Percentiles rank a stretch among this genome's conserved stretches.
Evolutionary conservation across 2,113 vertebrate species (phyloP).

Genomic region (Scatophagus argus): DNA sequence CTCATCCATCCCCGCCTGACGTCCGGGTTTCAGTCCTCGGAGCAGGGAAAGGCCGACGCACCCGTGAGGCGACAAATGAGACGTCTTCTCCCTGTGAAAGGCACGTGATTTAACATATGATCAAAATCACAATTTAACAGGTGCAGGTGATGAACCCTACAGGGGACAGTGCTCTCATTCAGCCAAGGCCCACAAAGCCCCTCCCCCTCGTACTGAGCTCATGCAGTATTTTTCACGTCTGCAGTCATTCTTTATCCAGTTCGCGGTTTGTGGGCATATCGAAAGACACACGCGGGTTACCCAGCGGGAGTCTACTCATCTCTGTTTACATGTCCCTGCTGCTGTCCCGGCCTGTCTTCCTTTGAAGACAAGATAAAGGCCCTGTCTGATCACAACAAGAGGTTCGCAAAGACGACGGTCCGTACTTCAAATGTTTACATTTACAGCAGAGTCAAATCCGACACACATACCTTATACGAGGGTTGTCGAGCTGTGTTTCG

Average conservation of each 20-base stretch:
- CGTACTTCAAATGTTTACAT: slow-evolving; percentile 22
- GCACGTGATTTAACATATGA: too few species aligned
- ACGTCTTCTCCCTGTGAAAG: slow-evolving; percentile 19
- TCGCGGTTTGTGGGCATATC: accelerated
- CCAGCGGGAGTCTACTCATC: accelerated
- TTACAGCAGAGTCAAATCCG: background rate
- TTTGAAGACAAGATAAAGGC: slow-evolving; percentile 54
- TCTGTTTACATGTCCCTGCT: background rate
- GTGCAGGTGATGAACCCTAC: background rate
- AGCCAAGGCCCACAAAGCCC: slow-evolving; percentile 43
- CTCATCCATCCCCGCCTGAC: slow-evolving; percentile 38
- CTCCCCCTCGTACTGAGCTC: slow-evolving; percentile 46
- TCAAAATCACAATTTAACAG: background rate
- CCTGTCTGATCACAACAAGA: slow-evolving; percentile 40
- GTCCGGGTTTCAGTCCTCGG: background rate
- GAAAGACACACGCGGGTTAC: accelerated
- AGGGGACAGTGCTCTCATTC: slow-evolving; percentile 2
- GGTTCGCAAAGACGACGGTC: slow-evolving; percentile 43
- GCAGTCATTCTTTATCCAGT: accelerated
- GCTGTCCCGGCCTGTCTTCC: background rate
- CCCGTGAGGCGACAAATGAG: background rate
- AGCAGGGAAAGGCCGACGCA: background rate
- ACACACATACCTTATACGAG: slow-evolving; percentile 27
- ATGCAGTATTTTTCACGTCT: background rate
- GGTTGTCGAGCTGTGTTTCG: background rate